Evolutionary conservation across 2,888 invertebrate species (phyloP).

Genomic region (Ectropis crepuscularia): DNA sequence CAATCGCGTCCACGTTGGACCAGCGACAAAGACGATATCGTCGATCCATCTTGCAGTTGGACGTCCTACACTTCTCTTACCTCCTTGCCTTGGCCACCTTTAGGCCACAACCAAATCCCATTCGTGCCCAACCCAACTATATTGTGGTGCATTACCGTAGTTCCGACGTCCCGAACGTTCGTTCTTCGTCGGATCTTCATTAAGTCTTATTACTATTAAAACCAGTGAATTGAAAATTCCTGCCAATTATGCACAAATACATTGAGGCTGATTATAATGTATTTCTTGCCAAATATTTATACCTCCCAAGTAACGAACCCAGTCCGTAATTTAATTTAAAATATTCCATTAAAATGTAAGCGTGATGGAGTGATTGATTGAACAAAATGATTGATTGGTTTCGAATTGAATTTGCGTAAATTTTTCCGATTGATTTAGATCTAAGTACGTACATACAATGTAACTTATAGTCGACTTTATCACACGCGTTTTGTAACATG

Average conservation of each 20-base stretch:
- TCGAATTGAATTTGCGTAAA: conserved; percentile 21
- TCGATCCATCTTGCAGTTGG: too few species aligned
- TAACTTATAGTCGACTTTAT: conserved; percentile 26
- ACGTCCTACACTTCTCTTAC: too few species aligned
- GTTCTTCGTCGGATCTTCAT: too few species aligned
- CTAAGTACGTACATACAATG: conserved; percentile 14
- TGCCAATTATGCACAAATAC: conserved; percentile 9
- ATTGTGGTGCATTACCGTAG: too few species aligned
- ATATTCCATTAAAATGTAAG: conserved; percentile 57
- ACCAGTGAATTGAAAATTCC: conserved; percentile 2
- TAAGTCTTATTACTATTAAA: background rate
- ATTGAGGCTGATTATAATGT: conserved; percentile 7
- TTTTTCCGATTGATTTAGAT: conserved; percentile 36
- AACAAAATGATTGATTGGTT: conserved; percentile 46
- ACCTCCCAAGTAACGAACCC: conserved; percentile 44
- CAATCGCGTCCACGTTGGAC: too few species aligned
- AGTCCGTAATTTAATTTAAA: conserved; percentile 43
- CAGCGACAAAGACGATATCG: too few species aligned
- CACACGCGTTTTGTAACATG: conserved; percentile 28
- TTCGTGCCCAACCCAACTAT: too few species aligned
- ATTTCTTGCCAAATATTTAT: conserved; percentile 28
- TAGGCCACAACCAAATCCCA: too few species aligned
- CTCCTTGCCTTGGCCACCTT: too few species aligned
- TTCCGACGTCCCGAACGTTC: too few species aligned
- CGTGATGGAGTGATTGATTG: conserved; percentile 44